phyloP scores from a whole-genome alignment of 37 sponge, comb jelly and placozoan species.

The Hormiphora californensis region DNA sequence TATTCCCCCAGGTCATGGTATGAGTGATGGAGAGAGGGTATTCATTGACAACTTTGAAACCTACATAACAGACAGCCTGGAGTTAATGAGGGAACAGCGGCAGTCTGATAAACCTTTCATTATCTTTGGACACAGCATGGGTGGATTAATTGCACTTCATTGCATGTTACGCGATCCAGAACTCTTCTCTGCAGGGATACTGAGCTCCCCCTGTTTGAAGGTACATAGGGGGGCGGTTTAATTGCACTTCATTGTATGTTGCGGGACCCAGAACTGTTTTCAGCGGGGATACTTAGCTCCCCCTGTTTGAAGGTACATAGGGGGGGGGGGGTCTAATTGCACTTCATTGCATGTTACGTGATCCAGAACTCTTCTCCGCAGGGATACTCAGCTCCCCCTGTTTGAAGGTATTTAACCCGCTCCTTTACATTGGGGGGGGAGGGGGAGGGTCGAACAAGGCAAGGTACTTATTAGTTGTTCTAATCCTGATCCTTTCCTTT shows the following conservation, averaged over 20 bases:
- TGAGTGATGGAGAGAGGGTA: neutral
- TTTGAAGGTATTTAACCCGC: neutral
- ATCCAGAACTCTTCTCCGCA: slow-evolving; percentile 22
- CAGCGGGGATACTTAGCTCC: slow-evolving; percentile 30
- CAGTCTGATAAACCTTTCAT: neutral
- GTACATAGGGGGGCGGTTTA: slow-evolving; percentile 20
- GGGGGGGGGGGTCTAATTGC: slow-evolving; percentile 22
- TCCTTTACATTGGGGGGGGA: too few relatives aligned
- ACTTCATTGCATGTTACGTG: neutral
- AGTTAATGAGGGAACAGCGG: slow-evolving; percentile 50
- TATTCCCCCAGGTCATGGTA: neutral
- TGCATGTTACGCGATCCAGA: slow-evolving; percentile 28
- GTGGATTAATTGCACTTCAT: neutral
- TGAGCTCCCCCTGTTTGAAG: slow-evolving; percentile 35
- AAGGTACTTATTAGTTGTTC: too few relatives aligned
- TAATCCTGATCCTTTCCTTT: too few relatives aligned
- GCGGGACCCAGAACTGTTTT: slow-evolving; percentile 9
- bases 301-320: slow-evolving; percentile 38
- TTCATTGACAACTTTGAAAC: slow-evolving; percentile 35
- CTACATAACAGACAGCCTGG: neutral
- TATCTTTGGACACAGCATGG: slow-evolving; percentile 47
- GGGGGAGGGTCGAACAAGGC: too few relatives aligned
- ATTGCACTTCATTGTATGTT: slow-evolving; percentile 5
- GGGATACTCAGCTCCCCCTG: slow-evolving; percentile 35
- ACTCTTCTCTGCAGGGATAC: slow-evolving; percentile 24